Evolutionary conservation across 1,140 invertebrate genomes (phyloP), one percentile per base, ranked within the genome.

Genomic region (Scylla paramamosain): DNA sequence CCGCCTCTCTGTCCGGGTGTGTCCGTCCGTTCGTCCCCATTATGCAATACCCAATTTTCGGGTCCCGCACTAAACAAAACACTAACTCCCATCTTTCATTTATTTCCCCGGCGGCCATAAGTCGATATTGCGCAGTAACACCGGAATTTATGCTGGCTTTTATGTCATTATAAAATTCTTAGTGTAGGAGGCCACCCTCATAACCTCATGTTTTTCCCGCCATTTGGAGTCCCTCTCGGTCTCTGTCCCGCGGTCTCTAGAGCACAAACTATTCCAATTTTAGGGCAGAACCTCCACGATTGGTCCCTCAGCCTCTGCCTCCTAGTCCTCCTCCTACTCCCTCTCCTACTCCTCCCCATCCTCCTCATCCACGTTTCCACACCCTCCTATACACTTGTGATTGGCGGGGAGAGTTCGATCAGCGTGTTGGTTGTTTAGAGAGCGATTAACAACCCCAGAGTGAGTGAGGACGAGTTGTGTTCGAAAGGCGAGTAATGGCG

Each of bases 111-210:
- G 0, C 48, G 67, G 89, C 93, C 89, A 91, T 94, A 94, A 94
- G 93, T 94, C 91, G 89, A 91, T 94, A 94, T 94, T 91, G 93
- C 93, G 93, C 93, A 83, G 93, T 94, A 91, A 94, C 93, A 84
- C 84, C 52, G 39, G 88, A 94, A 87, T 91, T 94, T 94, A 94
- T 94, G 91, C 93, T 88, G 59, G 8, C 93, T 84, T 94, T 94
- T 94, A 94, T 94, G 93, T 91, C 93, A 94, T 94, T 94, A 94
- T 94, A 94, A 94, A 94, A 91, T 94, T 91, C 93, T 77, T 94
- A 94, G 93, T 93, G 83, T 91, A 94, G 77, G 93, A 91, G 67
- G 77, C 89, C 25, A n/a, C 88, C 46, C 83, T 91, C 88, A 91
- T 91, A 94, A 94, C 93, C 93, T 94, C 86, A 94, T 94, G 93